These are phyloP conservation scores for Leucozona laternaria DNA, from an alignment of 2,888 invertebrate genomes.

Conservation along the genomic window DNA sequence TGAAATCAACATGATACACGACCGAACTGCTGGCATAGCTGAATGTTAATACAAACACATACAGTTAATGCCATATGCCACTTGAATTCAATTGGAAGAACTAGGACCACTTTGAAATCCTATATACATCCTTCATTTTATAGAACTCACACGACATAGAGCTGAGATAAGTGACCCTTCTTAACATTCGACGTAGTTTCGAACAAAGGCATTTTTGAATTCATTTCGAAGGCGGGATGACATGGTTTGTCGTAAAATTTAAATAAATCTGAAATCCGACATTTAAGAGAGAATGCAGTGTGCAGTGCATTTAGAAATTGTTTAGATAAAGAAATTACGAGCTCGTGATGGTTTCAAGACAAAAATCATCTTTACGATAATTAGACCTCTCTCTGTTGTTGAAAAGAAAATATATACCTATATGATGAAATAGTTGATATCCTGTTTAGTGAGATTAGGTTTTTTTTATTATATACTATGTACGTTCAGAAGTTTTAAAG, in stretches of 20 bases:
- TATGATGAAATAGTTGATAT: neutral
- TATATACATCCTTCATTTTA: neutral
- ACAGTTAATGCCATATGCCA: conserved; percentile 53
- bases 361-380: conserved; percentile 7
- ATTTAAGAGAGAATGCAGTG: neutral
- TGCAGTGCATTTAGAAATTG: neutral
- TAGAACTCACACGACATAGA: neutral
- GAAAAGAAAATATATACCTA: neutral
- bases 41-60: conserved; percentile 2
- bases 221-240: neutral
- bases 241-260: conserved; percentile 15
- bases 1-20: conserved; percentile 55
- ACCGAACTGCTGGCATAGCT: conserved; percentile 8
- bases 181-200: conserved; percentile 8
- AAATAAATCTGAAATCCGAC: conserved; percentile 7
- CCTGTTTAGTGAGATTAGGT: conserved; percentile 6
- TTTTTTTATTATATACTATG: neutral
- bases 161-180: conserved; percentile 20
- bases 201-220: conserved; percentile 14
- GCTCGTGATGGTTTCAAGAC: neutral
- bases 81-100: conserved; percentile 27
- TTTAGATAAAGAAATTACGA: conserved; percentile 13
- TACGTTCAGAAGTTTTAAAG: neutral
- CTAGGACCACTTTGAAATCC: conserved; percentile 16
- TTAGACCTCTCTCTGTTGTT: neutral